These are phyloP conservation scores for Ambastaia sidthimunki DNA, from an alignment of 2,797 vertebrate species.

Conservation along the genomic window DNA sequence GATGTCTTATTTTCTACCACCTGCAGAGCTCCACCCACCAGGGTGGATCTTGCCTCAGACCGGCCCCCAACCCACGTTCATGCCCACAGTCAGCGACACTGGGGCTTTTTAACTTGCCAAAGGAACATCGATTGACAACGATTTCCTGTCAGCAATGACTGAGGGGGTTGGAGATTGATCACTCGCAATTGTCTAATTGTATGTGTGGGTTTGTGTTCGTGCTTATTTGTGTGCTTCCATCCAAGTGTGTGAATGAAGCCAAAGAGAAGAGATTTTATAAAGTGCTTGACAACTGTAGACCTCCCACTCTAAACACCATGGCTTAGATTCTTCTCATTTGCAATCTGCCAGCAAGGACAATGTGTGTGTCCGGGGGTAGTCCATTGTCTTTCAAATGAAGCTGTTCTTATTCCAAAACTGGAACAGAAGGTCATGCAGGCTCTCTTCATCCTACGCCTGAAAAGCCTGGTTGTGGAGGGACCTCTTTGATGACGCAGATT, in stretches of 20 bases:
- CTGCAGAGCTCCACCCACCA: conserved; percentile 58
- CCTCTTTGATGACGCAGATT: conserved; percentile 39
- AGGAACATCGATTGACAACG: conserved; percentile 73
- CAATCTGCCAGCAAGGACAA: conserved; percentile 63
- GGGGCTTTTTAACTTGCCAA: conserved; percentile 67
- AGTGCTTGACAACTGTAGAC: conserved; percentile 77
- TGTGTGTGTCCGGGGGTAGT: conserved; percentile 65
- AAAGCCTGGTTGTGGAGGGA: conserved; percentile 56
- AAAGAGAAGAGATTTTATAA: conserved; percentile 76
- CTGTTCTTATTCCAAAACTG: conserved; percentile 70
- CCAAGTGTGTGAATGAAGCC: conserved; percentile 34
- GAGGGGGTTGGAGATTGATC: conserved; percentile 58
- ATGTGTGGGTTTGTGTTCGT: conserved; percentile 49
- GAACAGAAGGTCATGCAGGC: conserved; percentile 73
- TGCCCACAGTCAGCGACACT: conserved; percentile 67
- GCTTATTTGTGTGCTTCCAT: conserved; percentile 45
- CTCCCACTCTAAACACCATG: conserved; percentile 74
- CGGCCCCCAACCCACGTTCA: conserved; percentile 23
- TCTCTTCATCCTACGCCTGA: conserved; percentile 65
- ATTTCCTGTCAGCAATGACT: conserved; percentile 76
- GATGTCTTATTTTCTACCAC: conserved; percentile 63
- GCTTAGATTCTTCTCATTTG: conserved; percentile 69
- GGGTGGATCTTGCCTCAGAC: conserved; percentile 27
- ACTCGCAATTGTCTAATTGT: conserved; percentile 63
- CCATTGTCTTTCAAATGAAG: conserved; percentile 80